Conservation (phyloP, 2,113 vertebrate species). For the Rana temporaria region DNA sequence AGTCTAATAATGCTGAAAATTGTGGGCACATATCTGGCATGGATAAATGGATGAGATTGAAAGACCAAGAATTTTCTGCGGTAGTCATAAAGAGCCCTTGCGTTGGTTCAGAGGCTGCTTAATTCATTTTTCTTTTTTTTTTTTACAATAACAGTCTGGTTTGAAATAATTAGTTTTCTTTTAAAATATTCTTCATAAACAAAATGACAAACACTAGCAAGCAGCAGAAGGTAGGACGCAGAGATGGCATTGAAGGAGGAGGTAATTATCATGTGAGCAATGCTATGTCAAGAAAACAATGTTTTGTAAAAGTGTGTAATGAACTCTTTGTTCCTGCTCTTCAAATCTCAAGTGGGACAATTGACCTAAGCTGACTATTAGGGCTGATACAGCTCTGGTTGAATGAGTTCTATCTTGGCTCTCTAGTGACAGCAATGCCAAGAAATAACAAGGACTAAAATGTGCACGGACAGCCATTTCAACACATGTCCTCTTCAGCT, state of each 20-base stretch:
- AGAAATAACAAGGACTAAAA: constrained; percentile 59
- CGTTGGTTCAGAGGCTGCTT: constrained; percentile 26
- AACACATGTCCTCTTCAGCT: constrained; percentile 57
- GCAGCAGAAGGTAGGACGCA: constrained; percentile 47
- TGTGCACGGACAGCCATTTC: constrained; percentile 58
- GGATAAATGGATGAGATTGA: constrained; percentile 10
- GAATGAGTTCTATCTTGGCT: constrained; percentile 57
- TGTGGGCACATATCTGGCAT: constrained; percentile 12
- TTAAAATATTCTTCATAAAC: constrained; percentile 53
- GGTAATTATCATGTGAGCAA: constrained; percentile 58
- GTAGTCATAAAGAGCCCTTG: not conserved
- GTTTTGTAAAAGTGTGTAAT: constrained; percentile 59
- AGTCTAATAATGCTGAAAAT: constrained; percentile 2
- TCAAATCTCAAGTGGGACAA: constrained; percentile 58
- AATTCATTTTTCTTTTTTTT: not conserved
- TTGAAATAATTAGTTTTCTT: constrained; percentile 55
- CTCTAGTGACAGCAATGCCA: constrained; percentile 57
- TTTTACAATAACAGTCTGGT: constrained; percentile 12
- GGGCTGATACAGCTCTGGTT: constrained; percentile 58
- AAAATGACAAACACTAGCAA: constrained; percentile 51
- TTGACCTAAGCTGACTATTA: constrained; percentile 59
- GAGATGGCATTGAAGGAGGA: constrained; percentile 46
- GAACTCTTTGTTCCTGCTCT: constrained; percentile 59
- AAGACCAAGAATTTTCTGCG: not conserved
- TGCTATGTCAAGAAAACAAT: constrained; percentile 58